These are phyloP conservation scores for Lepus timidus DNA, from an alignment of 2,113 vertebrate genomes.

Conservation along the genomic window DNA sequence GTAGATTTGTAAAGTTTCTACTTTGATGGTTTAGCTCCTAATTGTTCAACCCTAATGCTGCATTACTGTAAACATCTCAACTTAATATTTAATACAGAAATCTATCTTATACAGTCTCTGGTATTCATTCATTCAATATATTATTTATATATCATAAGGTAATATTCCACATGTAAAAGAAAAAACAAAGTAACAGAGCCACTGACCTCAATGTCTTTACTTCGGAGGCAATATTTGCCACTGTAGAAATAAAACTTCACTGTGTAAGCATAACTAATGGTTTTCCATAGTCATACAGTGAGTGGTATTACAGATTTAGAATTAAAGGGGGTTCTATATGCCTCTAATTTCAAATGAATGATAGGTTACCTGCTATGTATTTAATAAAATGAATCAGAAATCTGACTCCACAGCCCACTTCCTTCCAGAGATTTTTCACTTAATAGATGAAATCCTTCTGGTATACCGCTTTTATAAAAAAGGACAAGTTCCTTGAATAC, in stretches of 20 bases:
- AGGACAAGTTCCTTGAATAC: not conserved
- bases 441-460: not conserved
- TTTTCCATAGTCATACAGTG: not conserved
- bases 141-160: not conserved
- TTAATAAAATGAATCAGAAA: conserved; percentile 27
- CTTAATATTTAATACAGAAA: conserved; percentile 19
- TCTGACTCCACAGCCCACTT: not conserved
- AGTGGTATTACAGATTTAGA: not conserved
- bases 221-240: not conserved
- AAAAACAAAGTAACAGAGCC: not conserved
- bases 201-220: not conserved
- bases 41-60: not conserved
- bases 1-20: not conserved
- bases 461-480: not conserved
- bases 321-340: not conserved
- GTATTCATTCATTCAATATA: not conserved
- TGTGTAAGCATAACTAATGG: not conserved
- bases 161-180: not conserved
- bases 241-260: not conserved
- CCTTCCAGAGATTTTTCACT: not conserved
- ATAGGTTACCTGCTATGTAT: not conserved
- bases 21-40: not conserved
- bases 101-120: not conserved
- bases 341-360: conserved; percentile 28
- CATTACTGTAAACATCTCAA: not conserved